Evolutionary conservation across 2,113 vertebrate species (phyloP).

Genomic region (Catharus minimus): DNA sequence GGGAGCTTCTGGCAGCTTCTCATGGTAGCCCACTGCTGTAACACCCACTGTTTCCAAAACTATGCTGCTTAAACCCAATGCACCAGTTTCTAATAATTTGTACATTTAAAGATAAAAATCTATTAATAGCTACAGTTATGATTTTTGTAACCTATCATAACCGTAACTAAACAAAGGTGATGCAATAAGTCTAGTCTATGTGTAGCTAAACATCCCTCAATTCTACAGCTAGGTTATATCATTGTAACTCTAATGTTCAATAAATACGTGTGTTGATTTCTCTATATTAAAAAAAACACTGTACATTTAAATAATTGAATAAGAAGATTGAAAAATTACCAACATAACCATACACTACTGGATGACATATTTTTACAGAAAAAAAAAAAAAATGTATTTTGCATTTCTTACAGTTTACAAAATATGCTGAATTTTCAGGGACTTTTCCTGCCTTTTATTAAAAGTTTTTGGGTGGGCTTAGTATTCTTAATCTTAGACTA

Average conservation of each 20-base stretch:
- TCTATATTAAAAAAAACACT: neutral
- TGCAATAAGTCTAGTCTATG: neutral
- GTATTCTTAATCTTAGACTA: neutral
- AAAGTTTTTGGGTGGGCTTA: neutral
- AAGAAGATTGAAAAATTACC: neutral
- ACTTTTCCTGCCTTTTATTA: neutral
- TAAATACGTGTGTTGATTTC: neutral
- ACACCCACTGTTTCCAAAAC: neutral
- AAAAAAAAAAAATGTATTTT: neutral
- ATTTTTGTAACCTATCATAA: neutral
- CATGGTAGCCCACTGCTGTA: neutral
- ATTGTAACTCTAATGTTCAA: neutral
- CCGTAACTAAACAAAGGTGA: neutral
- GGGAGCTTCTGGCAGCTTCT: neutral
- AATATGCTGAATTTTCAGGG: neutral
- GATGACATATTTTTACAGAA: neutral
- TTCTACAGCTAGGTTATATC: neutral
- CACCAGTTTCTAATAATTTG: neutral
- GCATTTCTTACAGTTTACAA: neutral
- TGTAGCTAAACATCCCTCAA: neutral
- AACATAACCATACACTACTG: neutral
- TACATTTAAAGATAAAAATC: neutral
- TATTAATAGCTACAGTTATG: rapidly evolving
- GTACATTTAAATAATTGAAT: neutral
- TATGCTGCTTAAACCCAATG: neutral